Base-by-base conservation (phyloP, 2,113 vertebrate species). In the Tonatia bakeri region DNA sequence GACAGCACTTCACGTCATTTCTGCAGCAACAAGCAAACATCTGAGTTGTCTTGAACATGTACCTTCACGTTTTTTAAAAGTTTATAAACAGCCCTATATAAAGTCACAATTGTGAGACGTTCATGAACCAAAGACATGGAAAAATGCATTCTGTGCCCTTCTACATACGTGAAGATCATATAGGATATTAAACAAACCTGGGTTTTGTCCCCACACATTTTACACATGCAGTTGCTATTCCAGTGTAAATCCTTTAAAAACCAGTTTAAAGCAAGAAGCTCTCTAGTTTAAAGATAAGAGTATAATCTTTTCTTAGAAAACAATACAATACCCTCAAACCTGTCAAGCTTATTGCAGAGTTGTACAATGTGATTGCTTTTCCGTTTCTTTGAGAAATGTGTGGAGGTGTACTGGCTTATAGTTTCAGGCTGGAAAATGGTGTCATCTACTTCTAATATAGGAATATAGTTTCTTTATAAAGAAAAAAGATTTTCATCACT, bases 261-360 rank as follows among this genome's bases (percentile, higher is more conserved):
- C 4, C 11, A 65, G 26, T 85, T 95, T 65, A 47, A 15, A 72
- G 12, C 67, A 81, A 84, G n/a, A 28, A 81, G 1, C 14, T 81
- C 81, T 92, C 24, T 70, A 38, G 59, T 40, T 69, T 67, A 90
- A 64, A 85, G 69, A 70, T 24, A 95, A 65, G 19, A 90, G 7
- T 64, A 70, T 43, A 70, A 91, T 82, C 40, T 73, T 83, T 93
- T 91, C 85, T 93, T 91, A 89, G 83, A 72, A 93, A 95, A 88
- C 38, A 96, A 50, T 40, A 69, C 2, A 84, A 20, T 38, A 17
- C 43, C 64, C 65, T 87, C 50, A 87, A 88, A 93, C 75, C 15
- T 90, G 89, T 92, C 82, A 85, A 79, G 47, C 8, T 80, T 47
- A 80, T 5, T 47, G n/a, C 16, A 33, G 79, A 85, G 33, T 67